These are phyloP conservation scores for Pelusios castaneus DNA, from an alignment of 2,113 vertebrate genomes.

Conservation along the genomic window DNA sequence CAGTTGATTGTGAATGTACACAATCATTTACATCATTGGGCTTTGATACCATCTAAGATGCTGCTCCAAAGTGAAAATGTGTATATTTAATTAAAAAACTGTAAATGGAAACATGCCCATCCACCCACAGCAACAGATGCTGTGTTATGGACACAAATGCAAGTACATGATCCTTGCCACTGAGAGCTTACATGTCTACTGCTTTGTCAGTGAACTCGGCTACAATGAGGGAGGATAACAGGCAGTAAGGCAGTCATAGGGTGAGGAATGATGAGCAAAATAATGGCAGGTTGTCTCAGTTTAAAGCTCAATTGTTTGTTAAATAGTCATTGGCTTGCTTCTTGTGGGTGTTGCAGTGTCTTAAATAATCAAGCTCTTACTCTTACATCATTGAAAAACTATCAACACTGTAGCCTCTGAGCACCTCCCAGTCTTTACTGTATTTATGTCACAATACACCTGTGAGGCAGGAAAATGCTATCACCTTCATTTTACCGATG, in stretches of 20 bases:
- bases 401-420: fast-evolving
- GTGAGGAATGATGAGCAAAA: background rate
- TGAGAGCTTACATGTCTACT: background rate
- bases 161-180: background rate
- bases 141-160: background rate
- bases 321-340: background rate
- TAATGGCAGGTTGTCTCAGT: background rate
- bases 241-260: background rate
- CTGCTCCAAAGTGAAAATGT: background rate
- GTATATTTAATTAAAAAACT: background rate
- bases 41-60: background rate
- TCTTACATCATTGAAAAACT: background rate
- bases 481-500: background rate
- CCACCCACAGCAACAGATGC: background rate
- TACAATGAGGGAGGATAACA: background rate
- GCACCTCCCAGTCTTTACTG: background rate
- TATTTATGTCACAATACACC: background rate
- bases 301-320: background rate
- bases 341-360: background rate
- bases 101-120: background rate
- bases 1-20: background rate
- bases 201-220: background rate
- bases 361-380: background rate
- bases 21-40: background rate
- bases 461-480: background rate